Evolutionary conservation across 1,140 invertebrate species (phyloP).

Genomic region (Capitella teleta): DNA sequence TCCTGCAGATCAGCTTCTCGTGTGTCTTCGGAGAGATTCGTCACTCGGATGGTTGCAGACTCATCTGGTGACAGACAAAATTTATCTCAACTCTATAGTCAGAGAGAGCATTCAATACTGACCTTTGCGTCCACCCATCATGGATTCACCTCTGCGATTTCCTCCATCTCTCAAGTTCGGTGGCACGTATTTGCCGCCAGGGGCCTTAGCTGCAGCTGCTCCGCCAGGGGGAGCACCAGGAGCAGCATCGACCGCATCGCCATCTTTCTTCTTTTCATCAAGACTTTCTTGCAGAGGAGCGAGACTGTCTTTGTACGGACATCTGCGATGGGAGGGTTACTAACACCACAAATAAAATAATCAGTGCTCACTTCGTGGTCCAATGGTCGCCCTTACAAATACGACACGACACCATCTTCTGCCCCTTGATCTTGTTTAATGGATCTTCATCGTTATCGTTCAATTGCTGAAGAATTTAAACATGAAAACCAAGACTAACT

Average conservation of each 20-base stretch:
- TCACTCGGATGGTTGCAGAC: slow-evolving; percentile 81
- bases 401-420: slow-evolving; percentile 81
- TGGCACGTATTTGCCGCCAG: slow-evolving; percentile 60
- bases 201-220: slow-evolving; percentile 13
- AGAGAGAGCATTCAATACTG: neutral
- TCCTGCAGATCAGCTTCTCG: slow-evolving; percentile 90
- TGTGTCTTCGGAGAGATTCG: slow-evolving; percentile 93
- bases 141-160: slow-evolving; percentile 57
- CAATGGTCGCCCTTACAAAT: slow-evolving; percentile 89
- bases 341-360: too few species aligned
- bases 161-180: slow-evolving; percentile 75
- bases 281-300: slow-evolving; percentile 28
- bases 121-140: slow-evolving; percentile 38
- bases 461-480: slow-evolving; percentile 6
- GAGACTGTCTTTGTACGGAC: slow-evolving; percentile 84
- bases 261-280: slow-evolving; percentile 26
- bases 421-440: slow-evolving; percentile 61
- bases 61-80: slow-evolving; percentile 47
- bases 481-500: neutral
- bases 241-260: slow-evolving; percentile 17
- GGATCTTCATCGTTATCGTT: slow-evolving; percentile 71
- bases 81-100: neutral
- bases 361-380: slow-evolving; percentile 81
- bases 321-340: too few species aligned
- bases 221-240: slow-evolving; percentile 18